phyloP scores from a whole-genome alignment of 2,888 invertebrate genomes.

The Pinctada fucata region DNA sequence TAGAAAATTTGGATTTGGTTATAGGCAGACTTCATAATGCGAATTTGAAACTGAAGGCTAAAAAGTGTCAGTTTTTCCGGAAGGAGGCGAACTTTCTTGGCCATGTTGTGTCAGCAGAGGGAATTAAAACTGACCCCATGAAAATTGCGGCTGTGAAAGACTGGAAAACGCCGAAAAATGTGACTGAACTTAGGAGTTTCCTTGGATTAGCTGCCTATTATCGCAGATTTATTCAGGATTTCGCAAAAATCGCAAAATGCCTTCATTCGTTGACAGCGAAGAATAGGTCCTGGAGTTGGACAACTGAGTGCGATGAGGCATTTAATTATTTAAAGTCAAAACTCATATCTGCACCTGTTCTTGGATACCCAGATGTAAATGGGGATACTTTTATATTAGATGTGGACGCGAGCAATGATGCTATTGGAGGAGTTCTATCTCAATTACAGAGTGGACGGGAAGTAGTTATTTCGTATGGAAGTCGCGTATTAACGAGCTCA shows the following conservation, averaged over 20 bases:
- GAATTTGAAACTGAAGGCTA: too few species aligned
- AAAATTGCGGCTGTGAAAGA: not conserved
- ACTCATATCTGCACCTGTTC: not conserved
- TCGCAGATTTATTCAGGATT: slow-evolving; percentile 9
- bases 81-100: not conserved
- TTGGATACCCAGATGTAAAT: not conserved
- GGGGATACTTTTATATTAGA: not conserved
- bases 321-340: not conserved
- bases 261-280: not conserved
- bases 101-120: not conserved
- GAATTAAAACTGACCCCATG: not conserved
- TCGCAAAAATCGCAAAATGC: slow-evolving; percentile 7
- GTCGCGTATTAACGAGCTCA: too few species aligned
- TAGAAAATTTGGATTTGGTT: too few species aligned
- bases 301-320: not conserved
- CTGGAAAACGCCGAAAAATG: slow-evolving; percentile 7
- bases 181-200: not conserved
- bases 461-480: too few species aligned
- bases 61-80: too few species aligned
- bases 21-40: too few species aligned
- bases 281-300: not conserved
- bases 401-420: too few species aligned
- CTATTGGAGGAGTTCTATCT: too few species aligned
- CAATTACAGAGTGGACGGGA: too few species aligned
- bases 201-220: slow-evolving; percentile 9